A percentile compares a stretch with the other conserved stretches of the same genome.
Conservation (phyloP, 2,797 vertebrate genomes). For the Linurgus olivaceus region DNA sequence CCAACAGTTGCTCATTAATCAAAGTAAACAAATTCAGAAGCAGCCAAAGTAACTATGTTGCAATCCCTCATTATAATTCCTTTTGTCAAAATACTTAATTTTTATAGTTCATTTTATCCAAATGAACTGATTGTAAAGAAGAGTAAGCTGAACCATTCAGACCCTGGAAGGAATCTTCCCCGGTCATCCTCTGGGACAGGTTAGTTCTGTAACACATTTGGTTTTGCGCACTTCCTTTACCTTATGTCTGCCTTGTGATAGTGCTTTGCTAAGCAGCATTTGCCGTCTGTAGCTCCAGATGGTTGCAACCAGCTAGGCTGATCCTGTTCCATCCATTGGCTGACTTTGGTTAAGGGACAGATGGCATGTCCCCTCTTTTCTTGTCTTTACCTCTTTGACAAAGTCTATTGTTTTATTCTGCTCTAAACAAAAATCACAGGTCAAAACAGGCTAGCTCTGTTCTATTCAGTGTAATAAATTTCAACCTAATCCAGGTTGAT, state of each 20-base stretch:
- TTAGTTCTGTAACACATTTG: neutral
- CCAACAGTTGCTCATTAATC: neutral
- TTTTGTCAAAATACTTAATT: neutral
- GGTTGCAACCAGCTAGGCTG: conserved; percentile 59
- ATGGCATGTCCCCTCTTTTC: conserved; percentile 37
- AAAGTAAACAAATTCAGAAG: neutral
- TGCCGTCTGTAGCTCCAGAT: conserved; percentile 70
- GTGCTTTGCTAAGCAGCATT: conserved; percentile 59
- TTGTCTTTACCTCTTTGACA: conserved; percentile 42
- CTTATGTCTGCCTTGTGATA: conserved; percentile 30
- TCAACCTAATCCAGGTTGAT: neutral
- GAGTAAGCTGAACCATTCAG: neutral
- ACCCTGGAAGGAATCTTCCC: neutral
- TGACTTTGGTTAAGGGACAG: conserved; percentile 62
- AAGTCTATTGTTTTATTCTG: conserved; percentile 34
- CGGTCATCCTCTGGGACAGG: neutral
- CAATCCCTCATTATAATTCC: neutral
- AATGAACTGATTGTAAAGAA: neutral
- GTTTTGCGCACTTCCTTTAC: conserved; percentile 20
- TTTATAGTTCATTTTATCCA: neutral
- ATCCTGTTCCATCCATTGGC: conserved; percentile 59
- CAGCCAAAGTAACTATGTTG: neutral
- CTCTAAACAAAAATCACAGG: neutral
- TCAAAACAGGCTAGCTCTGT: neutral
- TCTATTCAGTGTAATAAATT: neutral